Evolutionary conservation across 1,140 invertebrate genomes (phyloP), one percentile per base, ranked within the genome.

Genomic region (Diuraphis noxia): DNA sequence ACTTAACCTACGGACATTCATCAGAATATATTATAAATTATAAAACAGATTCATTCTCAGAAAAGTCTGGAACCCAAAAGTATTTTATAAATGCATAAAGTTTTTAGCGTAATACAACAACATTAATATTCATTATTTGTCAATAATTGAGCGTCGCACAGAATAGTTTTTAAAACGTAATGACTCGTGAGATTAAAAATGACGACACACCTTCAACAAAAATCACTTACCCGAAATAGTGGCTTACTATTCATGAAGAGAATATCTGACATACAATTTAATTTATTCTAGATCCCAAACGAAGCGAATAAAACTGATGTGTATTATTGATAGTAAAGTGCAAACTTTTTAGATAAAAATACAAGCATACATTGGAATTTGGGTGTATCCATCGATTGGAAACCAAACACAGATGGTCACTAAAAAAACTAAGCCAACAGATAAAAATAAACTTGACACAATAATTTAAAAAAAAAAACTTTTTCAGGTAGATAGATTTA

Each of bases 161-260:
- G 81, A 41, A 82, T 41, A 19, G 8, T 46, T 46, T 46, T n/a
- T 46, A 17, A 41, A 85, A 46, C 46, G 41, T 43, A 85, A 85
- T 85, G 40, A 84, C 81, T 43, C 81, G 19, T 82, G 23, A 41
- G 79, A 82, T 82, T 40, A 40, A 40, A 77, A 82, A 82, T 82
- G 38, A 82, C 36, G 30, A 84, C 40, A 84, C 40, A 38, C 36
- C 77, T 81, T 2, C 25, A 81, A 81, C 56, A 63, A 63, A n/a
- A n/a, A 63, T 30, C 56, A n/a, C 56, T 63, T 63, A n/a, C 56
- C 56, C 56, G 56, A 38, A 81, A 84, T 43, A 43, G 3, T 43
- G 30, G 13, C 30, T 84, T 43, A 84, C 10, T 84, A 84, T 19
- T 84, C 30, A 41, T n/a, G 30, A 84, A 13, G 30, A 84, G 25